Evolutionary conservation across 2,113 vertebrate genomes (phyloP).

Genomic region (Cinclus mexicanus): DNA sequence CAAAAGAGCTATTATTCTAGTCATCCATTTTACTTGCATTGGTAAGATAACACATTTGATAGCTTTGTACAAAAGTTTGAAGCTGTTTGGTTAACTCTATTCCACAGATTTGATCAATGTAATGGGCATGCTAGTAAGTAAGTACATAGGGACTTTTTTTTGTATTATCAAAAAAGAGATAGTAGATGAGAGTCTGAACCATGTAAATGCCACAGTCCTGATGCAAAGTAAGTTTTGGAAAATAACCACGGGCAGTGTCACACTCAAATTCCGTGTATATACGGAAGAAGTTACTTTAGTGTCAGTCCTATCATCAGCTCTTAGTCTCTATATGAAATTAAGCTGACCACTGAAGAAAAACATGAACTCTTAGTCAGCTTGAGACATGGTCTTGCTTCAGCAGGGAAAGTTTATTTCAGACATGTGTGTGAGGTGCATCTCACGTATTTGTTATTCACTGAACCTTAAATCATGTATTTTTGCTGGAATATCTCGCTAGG

Average conservation of each 20-base stretch:
- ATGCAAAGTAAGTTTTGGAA: background rate
- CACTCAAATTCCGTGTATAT: background rate
- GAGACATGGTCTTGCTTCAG: background rate
- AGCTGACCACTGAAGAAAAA: background rate
- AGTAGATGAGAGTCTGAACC: background rate
- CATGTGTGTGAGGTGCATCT: background rate
- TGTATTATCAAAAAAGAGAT: background rate
- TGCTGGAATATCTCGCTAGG: background rate
- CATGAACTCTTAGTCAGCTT: background rate
- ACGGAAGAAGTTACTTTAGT: background rate
- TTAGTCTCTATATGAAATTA: background rate
- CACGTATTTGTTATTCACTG: background rate
- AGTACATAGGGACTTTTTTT: background rate
- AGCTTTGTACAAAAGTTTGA: background rate
- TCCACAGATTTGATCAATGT: fast-evolving
- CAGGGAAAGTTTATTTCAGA: background rate
- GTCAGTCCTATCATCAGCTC: background rate
- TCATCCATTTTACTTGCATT: background rate
- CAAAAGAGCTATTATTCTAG: background rate
- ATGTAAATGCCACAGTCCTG: background rate
- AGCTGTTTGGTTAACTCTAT: background rate
- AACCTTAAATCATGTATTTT: background rate
- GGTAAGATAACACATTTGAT: background rate
- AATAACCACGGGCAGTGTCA: background rate
- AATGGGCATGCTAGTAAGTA: background rate